These are phyloP conservation scores for Ciconia maguari DNA, from an alignment of 2,113 vertebrate species.

Conservation along the genomic window DNA sequence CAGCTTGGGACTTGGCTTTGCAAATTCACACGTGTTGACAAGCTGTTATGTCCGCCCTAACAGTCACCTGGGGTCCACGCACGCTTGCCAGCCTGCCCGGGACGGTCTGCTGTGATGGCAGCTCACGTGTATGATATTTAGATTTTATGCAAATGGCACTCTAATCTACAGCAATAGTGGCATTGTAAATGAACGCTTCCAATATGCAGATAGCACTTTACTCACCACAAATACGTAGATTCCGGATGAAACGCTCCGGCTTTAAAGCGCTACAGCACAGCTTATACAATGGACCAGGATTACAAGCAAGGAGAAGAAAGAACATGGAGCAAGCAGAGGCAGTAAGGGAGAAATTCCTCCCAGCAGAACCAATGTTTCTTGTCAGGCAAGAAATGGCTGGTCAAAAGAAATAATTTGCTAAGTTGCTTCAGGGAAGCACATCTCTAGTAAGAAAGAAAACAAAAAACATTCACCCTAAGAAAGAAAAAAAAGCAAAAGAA, in stretches of 20 bases:
- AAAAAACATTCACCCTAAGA: neutral
- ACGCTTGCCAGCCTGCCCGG: neutral
- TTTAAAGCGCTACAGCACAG: neutral
- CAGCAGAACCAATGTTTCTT: neutral
- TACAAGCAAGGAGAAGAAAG: neutral
- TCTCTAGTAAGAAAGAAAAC: neutral
- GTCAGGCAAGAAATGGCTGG: neutral
- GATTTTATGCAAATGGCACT: neutral
- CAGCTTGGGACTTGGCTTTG: neutral
- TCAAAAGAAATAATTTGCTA: neutral
- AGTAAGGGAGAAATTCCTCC: neutral
- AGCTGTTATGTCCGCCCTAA: neutral
- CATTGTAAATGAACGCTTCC: neutral
- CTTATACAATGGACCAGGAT: neutral
- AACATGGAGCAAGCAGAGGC: neutral
- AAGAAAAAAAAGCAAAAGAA: neutral
- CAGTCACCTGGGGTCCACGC: fast-evolving
- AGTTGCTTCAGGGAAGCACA: neutral
- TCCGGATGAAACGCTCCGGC: neutral
- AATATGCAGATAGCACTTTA: neutral
- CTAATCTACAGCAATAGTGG: neutral
- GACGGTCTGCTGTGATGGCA: neutral
- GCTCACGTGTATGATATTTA: neutral
- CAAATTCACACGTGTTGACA: neutral
- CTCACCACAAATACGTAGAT: neutral